Percentiles rank a stretch among this genome's conserved stretches.
Conservation (phyloP, 2,888 invertebrate species). For the Drosophila macrospina region DNA sequence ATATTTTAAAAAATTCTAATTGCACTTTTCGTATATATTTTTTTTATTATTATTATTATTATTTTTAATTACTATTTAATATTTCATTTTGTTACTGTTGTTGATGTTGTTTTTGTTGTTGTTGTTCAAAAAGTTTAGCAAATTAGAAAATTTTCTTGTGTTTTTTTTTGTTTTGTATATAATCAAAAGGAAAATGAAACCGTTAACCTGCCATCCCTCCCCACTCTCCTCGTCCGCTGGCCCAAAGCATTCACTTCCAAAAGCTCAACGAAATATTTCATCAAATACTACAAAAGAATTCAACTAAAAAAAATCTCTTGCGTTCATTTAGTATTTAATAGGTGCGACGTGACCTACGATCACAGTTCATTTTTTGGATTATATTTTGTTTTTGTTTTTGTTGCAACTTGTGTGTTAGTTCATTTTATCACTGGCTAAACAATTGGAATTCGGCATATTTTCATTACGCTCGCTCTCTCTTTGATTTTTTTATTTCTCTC, state of each 20-base stretch:
- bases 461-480: too few species aligned
- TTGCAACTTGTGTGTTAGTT: not conserved
- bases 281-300: not conserved
- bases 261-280: not conserved
- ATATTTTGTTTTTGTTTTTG: not conserved
- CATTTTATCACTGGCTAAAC: slow-evolving; percentile 18
- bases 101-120: slow-evolving; percentile 32
- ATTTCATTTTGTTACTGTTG: slow-evolving; percentile 30
- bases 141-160: slow-evolving; percentile 21
- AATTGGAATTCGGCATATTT: not conserved
- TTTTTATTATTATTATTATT: too few species aligned
- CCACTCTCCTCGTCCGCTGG: not conserved
- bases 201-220: slow-evolving; percentile 26
- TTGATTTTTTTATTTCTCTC: too few species aligned
- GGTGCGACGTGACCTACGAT: slow-evolving; percentile 28
- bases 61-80: slow-evolving; percentile 58
- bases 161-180: slow-evolving; percentile 30
- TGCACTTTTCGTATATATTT: slow-evolving; percentile 73
- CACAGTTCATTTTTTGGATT: slow-evolving; percentile 12
- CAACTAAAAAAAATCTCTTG: not conserved
- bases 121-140: slow-evolving; percentile 28
- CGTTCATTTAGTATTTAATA: not conserved
- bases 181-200: slow-evolving; percentile 45
- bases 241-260: slow-evolving; percentile 5
- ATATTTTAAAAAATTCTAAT: slow-evolving; percentile 77